Conservation (phyloP, 2,113 vertebrate species). For the Crypturellus undulatus region DNA sequence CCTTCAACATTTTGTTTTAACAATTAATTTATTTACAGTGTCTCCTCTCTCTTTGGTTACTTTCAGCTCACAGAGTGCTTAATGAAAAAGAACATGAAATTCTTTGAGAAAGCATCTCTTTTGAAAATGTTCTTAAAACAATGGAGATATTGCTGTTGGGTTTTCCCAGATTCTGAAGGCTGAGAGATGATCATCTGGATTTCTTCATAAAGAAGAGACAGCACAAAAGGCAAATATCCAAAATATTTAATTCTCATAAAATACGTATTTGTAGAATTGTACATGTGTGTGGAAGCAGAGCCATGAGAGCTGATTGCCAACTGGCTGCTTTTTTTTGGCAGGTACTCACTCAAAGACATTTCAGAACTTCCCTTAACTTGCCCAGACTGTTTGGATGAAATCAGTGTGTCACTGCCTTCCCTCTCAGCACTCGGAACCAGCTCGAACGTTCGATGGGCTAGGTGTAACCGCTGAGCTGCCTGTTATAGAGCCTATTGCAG, state of each 20-base stretch:
- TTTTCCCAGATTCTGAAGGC: not conserved
- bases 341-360: not conserved
- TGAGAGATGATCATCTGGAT: not conserved
- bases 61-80: not conserved
- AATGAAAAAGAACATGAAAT: not conserved
- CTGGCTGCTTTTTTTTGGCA: not conserved
- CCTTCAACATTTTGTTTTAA: not conserved
- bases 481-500: accelerated
- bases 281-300: not conserved
- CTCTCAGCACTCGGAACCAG: not conserved
- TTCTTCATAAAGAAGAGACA: not conserved
- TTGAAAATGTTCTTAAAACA: not conserved
- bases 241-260: not conserved
- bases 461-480: not conserved
- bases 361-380: not conserved
- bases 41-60: not conserved
- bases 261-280: not conserved
- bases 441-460: not conserved
- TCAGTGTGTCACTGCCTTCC: not conserved
- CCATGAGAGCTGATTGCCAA: not conserved
- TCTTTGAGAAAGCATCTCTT: not conserved
- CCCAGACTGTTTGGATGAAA: not conserved
- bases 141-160: accelerated
- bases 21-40: not conserved
- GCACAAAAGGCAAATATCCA: not conserved